Evolutionary conservation across 2,113 vertebrate genomes (phyloP), one percentile per base, ranked within the genome.

Genomic region (Cryptotis parvus): DNA sequence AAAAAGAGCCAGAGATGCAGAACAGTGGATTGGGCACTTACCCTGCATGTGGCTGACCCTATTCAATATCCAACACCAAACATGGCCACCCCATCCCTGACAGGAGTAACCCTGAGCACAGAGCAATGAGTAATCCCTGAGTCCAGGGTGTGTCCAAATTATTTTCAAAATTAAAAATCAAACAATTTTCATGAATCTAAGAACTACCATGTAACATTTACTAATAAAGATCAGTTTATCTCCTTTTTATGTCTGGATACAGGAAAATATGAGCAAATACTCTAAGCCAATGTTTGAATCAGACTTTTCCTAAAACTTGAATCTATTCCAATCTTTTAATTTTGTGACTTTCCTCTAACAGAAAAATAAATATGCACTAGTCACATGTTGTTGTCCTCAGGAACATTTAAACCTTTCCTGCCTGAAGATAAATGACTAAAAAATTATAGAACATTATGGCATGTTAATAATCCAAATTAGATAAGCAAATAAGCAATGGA

Each of bases 401-500:
- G 45, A 86, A 33, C 37, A 90, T 15, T 39, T n/a, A 87, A 55
- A 92, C 55, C 84, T 80, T 92, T 95, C 81, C 77, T 97, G 89
- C 58, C n/a, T 49, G 39, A 90, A 89, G 91, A 91, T 79, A 89
- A 96, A 94, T 76, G 49, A 89, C 69, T 84, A 52, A 89, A 88
- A 92, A 92, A 91, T 91, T 90, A 85, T 16, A 90, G 43, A 69
- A 41, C 43, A 93, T 90, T 65, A 91, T 73, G 45, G 85, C 66
- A 94, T 91, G 82, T 88, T 93, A 96, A 96, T 94, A 93, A 87
- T 83, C 49, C 79, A 93, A 91, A 94, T 96, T 85, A 93, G 78
- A 94, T 87, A 84, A 90, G 87, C 78, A 90, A 91, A 95, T 43
- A 45, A 66, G 74, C 73, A 80, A 87, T 33, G 58, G 74, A 89